Base-by-base conservation (phyloP, 1,140 invertebrate species). In the Drosophila truncata region DNA sequence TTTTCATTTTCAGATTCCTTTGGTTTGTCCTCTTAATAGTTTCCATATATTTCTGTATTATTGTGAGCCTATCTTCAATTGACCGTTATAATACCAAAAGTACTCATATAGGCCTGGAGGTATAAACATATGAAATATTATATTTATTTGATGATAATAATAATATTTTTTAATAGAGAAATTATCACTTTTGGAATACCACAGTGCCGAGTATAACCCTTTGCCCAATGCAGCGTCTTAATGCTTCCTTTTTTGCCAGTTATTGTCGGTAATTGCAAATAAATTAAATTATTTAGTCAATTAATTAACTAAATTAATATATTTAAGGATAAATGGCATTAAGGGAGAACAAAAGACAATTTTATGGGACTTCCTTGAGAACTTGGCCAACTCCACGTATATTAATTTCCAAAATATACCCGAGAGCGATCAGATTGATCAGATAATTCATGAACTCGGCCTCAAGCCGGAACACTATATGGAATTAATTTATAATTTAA, bases 111-210 rank as follows among this genome's bases (percentile, higher is more conserved):
- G 95, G 95, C 0, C 94, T 96, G 91, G 95, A 96, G 14, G 74
- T 77, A 76, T 25, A 1, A 50, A n/a, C 33, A 10, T 20, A 23
- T 3, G n/a, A n/a, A n/a, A 16, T 35, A 9, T 14, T 27, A 78
- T 91, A 95, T 1, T 94, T 84, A 75, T 94, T 95, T 85, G 11
- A 23, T 14, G 1, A 33, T 35, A 35, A 3, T 10, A 35, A 35
- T 10, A 23, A 20, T 16, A n/a, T 23, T 46, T 47, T 39, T 8
- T 7, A 3, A 31, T n/a, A 42, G 84, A 92, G 95, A 1, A 95
- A 96, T 74, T 94, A 95, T 85, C 95, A 94, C 75, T 94, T 94
- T 2, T 96, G 95, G 95, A 95, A 95, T 75, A 96, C 95, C 0
- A 94, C 95, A 0, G 94, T 96, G 62, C 95, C 95, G 0, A 93